Conservation (phyloP, 2,888 invertebrate species). For the Stegana nigrithorax region DNA sequence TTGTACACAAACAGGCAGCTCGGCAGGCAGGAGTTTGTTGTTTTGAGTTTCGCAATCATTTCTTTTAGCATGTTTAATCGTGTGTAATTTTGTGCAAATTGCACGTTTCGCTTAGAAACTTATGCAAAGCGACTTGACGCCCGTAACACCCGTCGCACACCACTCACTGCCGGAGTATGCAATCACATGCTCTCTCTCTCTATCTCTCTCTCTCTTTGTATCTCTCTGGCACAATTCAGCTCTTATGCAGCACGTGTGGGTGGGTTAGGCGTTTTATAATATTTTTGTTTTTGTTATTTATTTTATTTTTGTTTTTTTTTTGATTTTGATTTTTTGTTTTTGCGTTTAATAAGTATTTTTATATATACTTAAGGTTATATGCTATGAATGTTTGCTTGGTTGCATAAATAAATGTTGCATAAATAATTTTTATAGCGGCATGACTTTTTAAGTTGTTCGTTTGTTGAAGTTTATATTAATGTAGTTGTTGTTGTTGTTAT, state of each 20-base stretch:
- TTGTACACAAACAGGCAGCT: too few species aligned
- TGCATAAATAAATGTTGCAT: conserved; percentile 11
- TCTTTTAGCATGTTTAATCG: conserved; percentile 54
- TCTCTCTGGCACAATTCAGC: too few species aligned
- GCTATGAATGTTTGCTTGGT: neutral
- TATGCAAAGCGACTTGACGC: conserved; percentile 18
- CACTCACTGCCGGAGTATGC: neutral
- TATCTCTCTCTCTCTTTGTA: too few species aligned
- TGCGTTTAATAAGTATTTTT: too few species aligned
- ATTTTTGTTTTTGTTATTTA: too few species aligned
- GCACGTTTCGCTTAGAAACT: conserved; percentile 45
- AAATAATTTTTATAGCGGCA: neutral
- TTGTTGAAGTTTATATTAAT: neutral
- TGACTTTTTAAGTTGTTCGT: neutral
- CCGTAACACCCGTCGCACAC: too few species aligned
- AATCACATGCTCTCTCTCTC: too few species aligned
- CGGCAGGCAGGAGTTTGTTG: too few species aligned
- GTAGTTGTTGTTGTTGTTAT: neutral
- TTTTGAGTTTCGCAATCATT: conserved; percentile 16
- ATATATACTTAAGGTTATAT: too few species aligned
- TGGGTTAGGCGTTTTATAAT: too few species aligned
- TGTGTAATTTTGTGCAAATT: conserved; percentile 65
- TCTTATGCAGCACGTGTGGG: too few species aligned
- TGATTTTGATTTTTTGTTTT: neutral
- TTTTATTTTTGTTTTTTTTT: neutral